Conservation (phyloP, 2,888 invertebrate species). For the Tortricodes alternella region DNA sequence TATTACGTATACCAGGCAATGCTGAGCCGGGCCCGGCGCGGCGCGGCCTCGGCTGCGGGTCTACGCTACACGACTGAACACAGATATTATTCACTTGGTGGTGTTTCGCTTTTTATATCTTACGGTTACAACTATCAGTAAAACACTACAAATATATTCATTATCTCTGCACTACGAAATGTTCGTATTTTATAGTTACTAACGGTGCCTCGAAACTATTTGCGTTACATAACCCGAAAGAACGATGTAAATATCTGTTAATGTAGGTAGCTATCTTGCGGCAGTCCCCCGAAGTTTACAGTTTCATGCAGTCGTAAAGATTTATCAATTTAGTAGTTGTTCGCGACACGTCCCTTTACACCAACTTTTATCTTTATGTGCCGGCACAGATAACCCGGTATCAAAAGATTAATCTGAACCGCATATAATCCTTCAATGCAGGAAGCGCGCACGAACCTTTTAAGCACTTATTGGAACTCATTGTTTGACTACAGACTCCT, state of each 20-base stretch:
- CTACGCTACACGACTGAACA: slow-evolving; percentile 61
- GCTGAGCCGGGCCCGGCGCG: slow-evolving; percentile 32
- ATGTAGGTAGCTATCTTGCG: background rate
- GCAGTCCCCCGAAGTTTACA: background rate
- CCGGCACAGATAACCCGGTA: slow-evolving; percentile 1
- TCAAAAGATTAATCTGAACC: slow-evolving; percentile 4
- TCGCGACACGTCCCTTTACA: slow-evolving; percentile 2
- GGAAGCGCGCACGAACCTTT: slow-evolving; percentile 11
- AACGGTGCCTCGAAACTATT: background rate
- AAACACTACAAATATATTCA: slow-evolving; percentile 39
- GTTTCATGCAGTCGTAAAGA: slow-evolving; percentile 5
- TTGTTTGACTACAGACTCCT: slow-evolving; percentile 1
- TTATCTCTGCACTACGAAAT: slow-evolving; percentile 29
- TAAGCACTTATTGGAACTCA: slow-evolving; percentile 12
- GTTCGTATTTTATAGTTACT: background rate
- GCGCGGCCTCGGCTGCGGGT: slow-evolving; percentile 34
- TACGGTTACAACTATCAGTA: slow-evolving; percentile 29
- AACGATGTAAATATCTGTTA: background rate
- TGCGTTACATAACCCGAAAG: slow-evolving; percentile 3
- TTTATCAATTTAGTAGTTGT: slow-evolving; percentile 8
- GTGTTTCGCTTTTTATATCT: slow-evolving; percentile 59
- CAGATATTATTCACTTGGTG: slow-evolving; percentile 70
- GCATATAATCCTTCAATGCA: slow-evolving; percentile 2
- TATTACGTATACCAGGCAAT: slow-evolving; percentile 38
- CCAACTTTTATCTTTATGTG: slow-evolving; percentile 15